Conservation (phyloP, 2,888 invertebrate genomes). For the Plusia festucae region DNA sequence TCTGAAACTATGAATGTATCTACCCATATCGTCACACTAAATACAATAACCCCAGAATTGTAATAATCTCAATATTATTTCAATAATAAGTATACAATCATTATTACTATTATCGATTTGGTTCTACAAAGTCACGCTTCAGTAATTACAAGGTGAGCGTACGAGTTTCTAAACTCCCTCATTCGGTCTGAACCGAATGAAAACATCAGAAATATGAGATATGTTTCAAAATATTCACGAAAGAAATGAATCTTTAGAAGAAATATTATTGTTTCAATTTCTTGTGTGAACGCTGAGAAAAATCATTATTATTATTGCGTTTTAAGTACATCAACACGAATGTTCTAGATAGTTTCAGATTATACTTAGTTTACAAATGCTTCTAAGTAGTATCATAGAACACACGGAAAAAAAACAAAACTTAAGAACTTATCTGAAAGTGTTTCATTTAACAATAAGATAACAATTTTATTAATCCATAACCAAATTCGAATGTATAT, state of each 20-base stretch:
- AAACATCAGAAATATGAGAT: constrained; percentile 37
- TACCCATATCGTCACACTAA: too few relatives aligned
- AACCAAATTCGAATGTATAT: too few relatives aligned
- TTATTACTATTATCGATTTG: background rate
- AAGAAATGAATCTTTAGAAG: constrained; percentile 10
- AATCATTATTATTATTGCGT: too few relatives aligned
- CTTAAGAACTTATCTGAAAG: too few relatives aligned
- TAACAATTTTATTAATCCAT: too few relatives aligned
- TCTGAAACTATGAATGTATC: background rate
- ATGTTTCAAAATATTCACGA: constrained; percentile 18
- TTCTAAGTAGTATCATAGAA: too few relatives aligned
- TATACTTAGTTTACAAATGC: too few relatives aligned
- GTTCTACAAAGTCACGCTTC: background rate
- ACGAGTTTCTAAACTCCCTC: constrained; percentile 33
- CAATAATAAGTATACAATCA: background rate
- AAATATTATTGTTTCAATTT: constrained; percentile 5
- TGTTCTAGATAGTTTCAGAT: too few relatives aligned
- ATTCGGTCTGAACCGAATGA: constrained; percentile 12
- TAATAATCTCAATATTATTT: constrained; percentile 2
- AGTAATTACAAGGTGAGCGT: constrained; percentile 17
- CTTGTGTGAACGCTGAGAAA: background rate
- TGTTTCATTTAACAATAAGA: too few relatives aligned
- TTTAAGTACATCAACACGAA: background rate
- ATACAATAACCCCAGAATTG: constrained; percentile 10
- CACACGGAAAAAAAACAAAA: too few relatives aligned